Evolutionary conservation across 2,888 invertebrate genomes (phyloP).

Genomic region (Gymnosoma rotundatum): DNA sequence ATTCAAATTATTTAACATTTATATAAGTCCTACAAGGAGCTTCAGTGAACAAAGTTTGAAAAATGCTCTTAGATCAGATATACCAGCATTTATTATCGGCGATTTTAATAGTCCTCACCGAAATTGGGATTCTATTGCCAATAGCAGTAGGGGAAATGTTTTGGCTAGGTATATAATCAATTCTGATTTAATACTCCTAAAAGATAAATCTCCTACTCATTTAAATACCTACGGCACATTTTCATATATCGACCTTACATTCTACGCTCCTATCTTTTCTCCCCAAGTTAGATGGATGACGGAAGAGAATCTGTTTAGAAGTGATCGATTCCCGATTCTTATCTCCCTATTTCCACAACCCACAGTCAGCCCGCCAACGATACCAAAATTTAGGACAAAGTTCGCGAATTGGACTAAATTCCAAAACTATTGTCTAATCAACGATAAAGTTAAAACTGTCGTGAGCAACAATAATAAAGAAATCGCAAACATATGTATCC

Average conservation of each 20-base stretch:
- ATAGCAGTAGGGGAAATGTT: neutral
- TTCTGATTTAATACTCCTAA: slow-evolving; percentile 40
- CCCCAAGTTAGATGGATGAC: slow-evolving; percentile 37
- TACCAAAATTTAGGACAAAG: neutral
- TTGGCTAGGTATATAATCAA: slow-evolving; percentile 30
- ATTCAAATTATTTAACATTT: neutral
- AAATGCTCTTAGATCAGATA: neutral
- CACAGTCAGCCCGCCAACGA: neutral
- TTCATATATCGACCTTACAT: slow-evolving; percentile 66
- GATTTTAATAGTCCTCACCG: too few relatives aligned
- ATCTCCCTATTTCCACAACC: slow-evolving; percentile 6
- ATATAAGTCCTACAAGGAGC: too few relatives aligned
- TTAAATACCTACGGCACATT: slow-evolving; percentile 66
- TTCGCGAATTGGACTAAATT: slow-evolving; percentile 3
- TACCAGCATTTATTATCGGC: neutral
- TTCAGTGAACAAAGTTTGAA: too few relatives aligned
- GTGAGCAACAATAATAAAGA: slow-evolving; percentile 41
- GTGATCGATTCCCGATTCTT: slow-evolving; percentile 54
- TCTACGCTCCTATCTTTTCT: slow-evolving; percentile 54
- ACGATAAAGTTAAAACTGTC: neutral
- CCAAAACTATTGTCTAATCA: neutral
- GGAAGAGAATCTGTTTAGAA: slow-evolving; percentile 34
- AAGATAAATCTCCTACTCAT: slow-evolving; percentile 64
- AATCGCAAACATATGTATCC: neutral
- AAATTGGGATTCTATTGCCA: slow-evolving; percentile 31